Percentiles rank a stretch among this genome's conserved stretches.
Conservation (phyloP, 1,140 invertebrate genomes). For the Drosophila malerkotliana region DNA sequence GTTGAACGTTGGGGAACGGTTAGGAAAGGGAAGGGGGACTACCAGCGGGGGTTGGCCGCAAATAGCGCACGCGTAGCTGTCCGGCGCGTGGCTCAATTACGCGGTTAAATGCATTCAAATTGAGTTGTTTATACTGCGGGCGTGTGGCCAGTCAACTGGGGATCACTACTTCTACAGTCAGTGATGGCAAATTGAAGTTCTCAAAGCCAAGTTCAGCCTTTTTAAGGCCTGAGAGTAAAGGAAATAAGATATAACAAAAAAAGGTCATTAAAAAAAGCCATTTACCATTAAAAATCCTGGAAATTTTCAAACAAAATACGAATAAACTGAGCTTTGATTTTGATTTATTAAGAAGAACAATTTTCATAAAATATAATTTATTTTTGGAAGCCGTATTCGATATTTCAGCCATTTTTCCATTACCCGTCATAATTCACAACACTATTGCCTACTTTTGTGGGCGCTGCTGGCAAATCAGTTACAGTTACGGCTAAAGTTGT, state of each 20-base stretch:
- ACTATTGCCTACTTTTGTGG: slow-evolving; percentile 46
- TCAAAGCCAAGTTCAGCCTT: neutral
- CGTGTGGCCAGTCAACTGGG: slow-evolving; percentile 54
- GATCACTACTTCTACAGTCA: slow-evolving; percentile 15
- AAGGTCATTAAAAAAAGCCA: neutral
- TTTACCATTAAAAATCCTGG: too few relatives aligned
- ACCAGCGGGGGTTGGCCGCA: slow-evolving; percentile 48
- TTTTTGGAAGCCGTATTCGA: too few relatives aligned
- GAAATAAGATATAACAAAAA: neutral
- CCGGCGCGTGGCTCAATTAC: slow-evolving; percentile 80
- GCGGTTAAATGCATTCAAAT: slow-evolving; percentile 84
- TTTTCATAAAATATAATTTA: too few relatives aligned
- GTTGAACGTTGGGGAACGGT: neutral
- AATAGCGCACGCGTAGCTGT: slow-evolving; percentile 74
- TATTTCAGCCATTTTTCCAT: neutral
- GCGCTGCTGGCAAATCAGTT: slow-evolving; percentile 67
- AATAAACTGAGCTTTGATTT: neutral
- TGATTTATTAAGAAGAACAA: neutral
- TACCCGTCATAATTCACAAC: neutral
- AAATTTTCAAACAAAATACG: too few relatives aligned
- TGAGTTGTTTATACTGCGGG: slow-evolving; percentile 83
- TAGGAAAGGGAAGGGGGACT: neutral
- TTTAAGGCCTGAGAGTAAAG: neutral
- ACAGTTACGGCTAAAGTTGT: slow-evolving; percentile 43
- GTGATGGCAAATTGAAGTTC: slow-evolving; percentile 6